Evolutionary conservation across 2,888 invertebrate species (phyloP).

Genomic region (Ernsta delagoae): DNA sequence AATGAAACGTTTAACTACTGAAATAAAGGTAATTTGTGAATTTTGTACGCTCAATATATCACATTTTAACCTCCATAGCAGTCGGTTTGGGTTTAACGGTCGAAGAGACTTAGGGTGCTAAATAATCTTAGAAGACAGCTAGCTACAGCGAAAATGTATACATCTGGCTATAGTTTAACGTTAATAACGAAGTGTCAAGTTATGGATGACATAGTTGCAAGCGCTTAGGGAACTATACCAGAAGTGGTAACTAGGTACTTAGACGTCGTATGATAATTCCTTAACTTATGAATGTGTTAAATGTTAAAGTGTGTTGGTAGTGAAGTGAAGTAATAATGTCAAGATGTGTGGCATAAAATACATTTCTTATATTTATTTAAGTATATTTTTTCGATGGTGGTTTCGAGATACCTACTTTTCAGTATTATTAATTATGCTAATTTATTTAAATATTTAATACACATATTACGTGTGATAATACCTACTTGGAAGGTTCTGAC

Average conservation of each 20-base stretch:
- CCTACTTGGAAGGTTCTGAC: background rate
- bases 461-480: background rate
- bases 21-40: conserved; percentile 21
- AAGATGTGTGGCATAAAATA: too few species aligned
- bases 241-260: conserved; percentile 12
- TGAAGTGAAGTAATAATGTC: background rate
- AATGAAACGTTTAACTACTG: conserved; percentile 16
- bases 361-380: too few species aligned
- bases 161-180: conserved; percentile 4
- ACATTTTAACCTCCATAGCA: conserved; percentile 15
- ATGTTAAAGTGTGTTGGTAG: background rate
- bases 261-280: conserved; percentile 1
- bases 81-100: conserved; percentile 12
- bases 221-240: conserved; percentile 19
- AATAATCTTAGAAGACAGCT: conserved; percentile 4
- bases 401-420: too few species aligned
- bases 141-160: background rate
- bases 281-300: background rate
- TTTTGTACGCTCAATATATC: conserved; percentile 16
- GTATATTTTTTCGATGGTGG: too few species aligned
- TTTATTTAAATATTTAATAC: too few species aligned
- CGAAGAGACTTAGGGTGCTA: conserved; percentile 3
- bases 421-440: too few species aligned
- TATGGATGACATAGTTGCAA: conserved; percentile 21
- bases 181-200: conserved; percentile 20